Conservation (phyloP, 2,113 vertebrate genomes). For the Brienomyrus brachyistius region DNA sequence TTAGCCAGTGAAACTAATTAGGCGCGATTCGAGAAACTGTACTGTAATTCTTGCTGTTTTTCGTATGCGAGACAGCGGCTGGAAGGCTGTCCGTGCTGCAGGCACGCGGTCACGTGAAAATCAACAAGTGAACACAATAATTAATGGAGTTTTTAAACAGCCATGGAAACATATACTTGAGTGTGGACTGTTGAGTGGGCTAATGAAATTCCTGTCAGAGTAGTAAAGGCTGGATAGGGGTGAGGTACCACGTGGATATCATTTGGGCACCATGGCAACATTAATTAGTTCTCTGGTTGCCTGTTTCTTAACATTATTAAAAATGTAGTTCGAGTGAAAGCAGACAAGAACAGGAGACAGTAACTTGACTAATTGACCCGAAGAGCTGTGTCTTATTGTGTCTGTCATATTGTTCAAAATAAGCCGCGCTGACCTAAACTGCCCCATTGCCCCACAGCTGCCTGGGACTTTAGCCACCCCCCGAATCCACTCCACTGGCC, state of each 20-base stretch:
- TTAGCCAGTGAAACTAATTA: neutral
- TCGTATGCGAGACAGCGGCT: neutral
- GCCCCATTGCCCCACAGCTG: neutral
- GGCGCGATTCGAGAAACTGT: neutral
- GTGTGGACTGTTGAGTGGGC: neutral
- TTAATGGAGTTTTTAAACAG: neutral
- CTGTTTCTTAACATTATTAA: neutral
- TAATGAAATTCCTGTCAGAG: neutral
- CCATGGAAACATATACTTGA: neutral
- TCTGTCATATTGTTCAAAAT: neutral
- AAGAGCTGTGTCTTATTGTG: neutral
- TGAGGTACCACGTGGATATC: neutral
- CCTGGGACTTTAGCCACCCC: conserved; percentile 23
- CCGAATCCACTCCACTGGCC: conserved; percentile 34
- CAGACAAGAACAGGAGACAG: neutral
- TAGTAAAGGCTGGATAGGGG: neutral
- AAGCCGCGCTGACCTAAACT: neutral
- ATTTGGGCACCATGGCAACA: neutral
- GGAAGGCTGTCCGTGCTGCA: neutral
- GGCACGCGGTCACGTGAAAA: neutral
- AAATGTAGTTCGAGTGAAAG: neutral
- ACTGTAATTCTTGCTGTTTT: neutral
- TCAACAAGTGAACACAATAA: neutral
- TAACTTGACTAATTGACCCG: neutral
- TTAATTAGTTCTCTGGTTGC: neutral